Conservation (phyloP, 2,113 vertebrate species). For the Sapayoa aenigma region DNA sequence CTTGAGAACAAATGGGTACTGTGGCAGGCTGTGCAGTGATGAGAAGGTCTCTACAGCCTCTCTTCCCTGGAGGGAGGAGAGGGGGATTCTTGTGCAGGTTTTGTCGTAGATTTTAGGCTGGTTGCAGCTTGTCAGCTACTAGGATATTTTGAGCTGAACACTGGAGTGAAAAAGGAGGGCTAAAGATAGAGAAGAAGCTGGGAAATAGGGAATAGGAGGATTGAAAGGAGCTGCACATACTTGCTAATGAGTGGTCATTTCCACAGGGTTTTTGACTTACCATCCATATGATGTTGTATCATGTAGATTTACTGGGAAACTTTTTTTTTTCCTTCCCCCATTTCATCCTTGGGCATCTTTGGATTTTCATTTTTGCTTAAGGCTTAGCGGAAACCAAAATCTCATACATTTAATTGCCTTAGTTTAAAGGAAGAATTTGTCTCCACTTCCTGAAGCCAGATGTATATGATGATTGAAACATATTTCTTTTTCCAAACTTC, state of each 20-base stretch:
- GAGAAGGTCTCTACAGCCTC: not conserved
- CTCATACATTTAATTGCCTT: not conserved
- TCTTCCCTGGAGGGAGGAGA: not conserved
- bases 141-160: conserved; percentile 22
- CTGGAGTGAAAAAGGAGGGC: not conserved
- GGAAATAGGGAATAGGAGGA: not conserved
- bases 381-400: not conserved
- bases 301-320: not conserved
- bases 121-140: not conserved
- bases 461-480: not conserved
- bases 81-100: not conserved
- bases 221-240: not conserved
- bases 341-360: not conserved
- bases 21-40: not conserved
- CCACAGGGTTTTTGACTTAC: not conserved
- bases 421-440: not conserved
- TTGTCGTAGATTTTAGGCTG: not conserved
- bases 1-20: not conserved
- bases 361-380: not conserved
- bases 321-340: not conserved
- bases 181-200: conserved; percentile 10
- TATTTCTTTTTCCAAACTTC: not conserved
- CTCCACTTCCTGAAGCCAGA: not conserved
- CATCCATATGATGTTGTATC: rapidly evolving
- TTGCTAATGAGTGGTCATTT: not conserved